Base-by-base conservation (phyloP, 1,140 invertebrate species). In the Lucilia cuprina region DNA sequence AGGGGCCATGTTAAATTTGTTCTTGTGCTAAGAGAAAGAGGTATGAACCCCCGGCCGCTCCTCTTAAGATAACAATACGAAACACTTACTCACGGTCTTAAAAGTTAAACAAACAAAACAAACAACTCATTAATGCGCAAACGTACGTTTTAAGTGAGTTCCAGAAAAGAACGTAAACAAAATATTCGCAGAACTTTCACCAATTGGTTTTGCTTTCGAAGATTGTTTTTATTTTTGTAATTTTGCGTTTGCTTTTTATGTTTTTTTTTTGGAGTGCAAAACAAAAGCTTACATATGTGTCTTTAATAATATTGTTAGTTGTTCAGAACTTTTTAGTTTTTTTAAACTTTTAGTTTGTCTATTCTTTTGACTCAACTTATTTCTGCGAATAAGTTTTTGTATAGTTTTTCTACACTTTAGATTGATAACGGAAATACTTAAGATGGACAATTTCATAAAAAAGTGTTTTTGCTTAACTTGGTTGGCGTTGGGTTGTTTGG, bases 111-210 rank as follows among this genome's bases (percentile, higher is more conserved):
- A 84, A 80, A 87, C 65, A 70, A 70, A 70, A 87, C 65, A 70
- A 70, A 70, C 65, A 70, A 70, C 65, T 70, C 65, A 70, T 70
- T 70, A 70, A 25, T 70, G 19, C 65, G 65, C 65, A 5, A 10
- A 4, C 65, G 19, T 21, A 21, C n/a, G 19, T 25, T 70, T 19
- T 21, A 70, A 30, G 1, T 30, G 65, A 70, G 65, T 7, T 70
- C 88, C 87, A 89, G 88, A 87, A 88, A 30, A 89, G 88, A 89
- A 89, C 88, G 50, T 78, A 89, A 88, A 87, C 88, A 83, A 82
- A 70, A 83, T 74, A 83, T 74, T 75, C 83, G 87, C 88, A 88
- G 87, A 89, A 89, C 88, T 89, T 89, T 89, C 88, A 89, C 88
- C 88, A 89, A 89, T 89, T 89, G 89, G 88, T 89, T 89, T 74